Percentiles rank a stretch among this genome's conserved stretches.
phyloP scores from a whole-genome alignment of 2,113 vertebrate genomes.

The Hoplias malabaricus region DNA sequence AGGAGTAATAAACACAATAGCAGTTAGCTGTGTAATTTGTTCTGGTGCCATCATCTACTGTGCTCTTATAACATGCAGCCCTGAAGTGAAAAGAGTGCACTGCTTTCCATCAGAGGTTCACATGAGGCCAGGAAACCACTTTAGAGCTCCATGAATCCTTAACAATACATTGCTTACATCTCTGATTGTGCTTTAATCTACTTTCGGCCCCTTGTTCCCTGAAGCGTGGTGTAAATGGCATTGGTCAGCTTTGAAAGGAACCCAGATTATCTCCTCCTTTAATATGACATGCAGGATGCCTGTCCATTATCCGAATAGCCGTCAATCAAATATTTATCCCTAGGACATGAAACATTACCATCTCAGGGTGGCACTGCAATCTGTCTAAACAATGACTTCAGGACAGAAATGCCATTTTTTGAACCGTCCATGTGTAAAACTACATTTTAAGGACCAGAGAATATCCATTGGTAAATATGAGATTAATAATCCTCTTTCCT shows the following conservation, averaged over 20 bases:
- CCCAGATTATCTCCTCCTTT: neutral
- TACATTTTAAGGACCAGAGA: constrained; percentile 11
- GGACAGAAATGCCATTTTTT: neutral
- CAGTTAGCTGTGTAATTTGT: neutral
- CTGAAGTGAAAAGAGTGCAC: neutral
- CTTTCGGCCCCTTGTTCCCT: constrained; percentile 29
- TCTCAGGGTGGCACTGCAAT: neutral
- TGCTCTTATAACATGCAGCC: constrained; percentile 33
- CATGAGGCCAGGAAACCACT: constrained; percentile 29
- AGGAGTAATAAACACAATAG: neutral
- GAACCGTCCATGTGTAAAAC: neutral
- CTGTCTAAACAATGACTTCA: constrained; percentile 13
- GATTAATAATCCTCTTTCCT: neutral
- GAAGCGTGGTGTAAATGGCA: constrained; percentile 28
- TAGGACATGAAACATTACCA: neutral
- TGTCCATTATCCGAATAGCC: constrained; percentile 38
- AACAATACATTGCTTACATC: constrained; percentile 41
- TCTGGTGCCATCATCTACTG: neutral
- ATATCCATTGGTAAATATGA: constrained; percentile 16
- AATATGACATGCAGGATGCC: constrained; percentile 19
- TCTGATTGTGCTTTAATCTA: constrained; percentile 39
- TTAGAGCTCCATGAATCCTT: constrained; percentile 27
- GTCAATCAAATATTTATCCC: constrained; percentile 2
- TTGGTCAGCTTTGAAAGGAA: constrained; percentile 35
- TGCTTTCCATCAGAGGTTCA: constrained; percentile 8